Evolutionary conservation across 2,888 invertebrate genomes (phyloP), one percentile per base, ranked within the genome.

Genomic region (Himalopsyche tibetana): DNA sequence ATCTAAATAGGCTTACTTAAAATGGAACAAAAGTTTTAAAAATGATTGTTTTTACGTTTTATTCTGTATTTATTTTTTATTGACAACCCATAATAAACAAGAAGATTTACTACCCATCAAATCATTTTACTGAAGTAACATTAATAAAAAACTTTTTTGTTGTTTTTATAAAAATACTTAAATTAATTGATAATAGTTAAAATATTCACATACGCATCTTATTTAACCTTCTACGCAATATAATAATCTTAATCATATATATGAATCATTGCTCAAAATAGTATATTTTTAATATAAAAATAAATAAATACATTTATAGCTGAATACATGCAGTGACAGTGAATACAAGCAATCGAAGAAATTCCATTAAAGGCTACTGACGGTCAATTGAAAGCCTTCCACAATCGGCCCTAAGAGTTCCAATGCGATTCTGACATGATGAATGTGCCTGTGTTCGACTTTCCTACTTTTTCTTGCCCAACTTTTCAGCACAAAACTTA

Each of bases 311-410:
- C 19, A 51, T 80, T 45, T 42, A 42, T 40, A 19, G 80, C 19
- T 74, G 74, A 84, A 86, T 82, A 86, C 84, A 69, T 69, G 80
- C 84, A 86, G 80, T 45, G 17, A 36, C 28, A 36, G 74, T 74
- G 74, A 84, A 86, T 82, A 86, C 84, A 69, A 69, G 80, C 84
- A 86, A 86, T 86, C 84, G 82, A 51, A 82, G 42, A 56, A 83
- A 85, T 81, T 84, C 84, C 84, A 84, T 86, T 86, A 79, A 84
- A 83, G 80, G 84, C 74, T 80, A n/a, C 80, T 55, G 55, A 82
- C 69, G 84, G 84, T 86, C 86, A 86, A 86, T 86, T 85, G 84
- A 86, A 86, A 86, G 84, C 86, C 38, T 55, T 80, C 83, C 40
- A 42, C 42, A 83, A 83, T 42, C 81, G 56, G 19, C 55, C 55